Base-by-base conservation (phyloP, 2,113 vertebrate genomes). In the Macroglossus sobrinus region DNA sequence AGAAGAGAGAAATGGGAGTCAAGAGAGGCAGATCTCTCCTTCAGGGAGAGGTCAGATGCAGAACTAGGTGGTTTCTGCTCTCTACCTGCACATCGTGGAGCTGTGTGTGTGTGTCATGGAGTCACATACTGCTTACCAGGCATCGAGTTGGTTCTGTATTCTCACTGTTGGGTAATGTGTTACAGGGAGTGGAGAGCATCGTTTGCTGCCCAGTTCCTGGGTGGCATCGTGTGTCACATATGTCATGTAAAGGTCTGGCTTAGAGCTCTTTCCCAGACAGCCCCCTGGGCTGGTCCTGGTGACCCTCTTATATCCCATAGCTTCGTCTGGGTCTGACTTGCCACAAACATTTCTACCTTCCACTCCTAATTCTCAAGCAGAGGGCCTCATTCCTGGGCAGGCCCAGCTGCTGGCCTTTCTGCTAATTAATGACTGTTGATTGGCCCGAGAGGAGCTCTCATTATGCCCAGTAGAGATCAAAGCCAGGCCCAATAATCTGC, bases 351-450 rank as follows among this genome's bases (percentile, higher is more conserved):
- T 94, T 72, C 81, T 43, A 59, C n/a, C 45, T 69, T 89, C 38
- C 26, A 63, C 93, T 97, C 93, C 81, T 93, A 97, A 87, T 95
- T 95, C 66, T 24, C 97, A 96, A 96, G 92, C 96, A 93, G 88
- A 96, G 94, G 95, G 84, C 97, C 93, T 97, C 96, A 97, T 98
- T 98, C 93, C 94, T 63, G 96, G 97, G 95, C 95, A 98, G 96
- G 82, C 96, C 98, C 97, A 93, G 94, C 96, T 98, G 92, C 94
- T 97, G 95, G 98, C 98, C 97, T 96, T 98, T 98, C 98, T 95
- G 89, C 97, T 99, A 99, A 99, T 99, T 99, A 98, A 98, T 98
- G 97, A 96, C 97, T 97, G 97, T 97, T 99, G 98, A 99, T 99
- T 98, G 98, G 98, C 98, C 98, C 97, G 97, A 98, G 98, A 98